These are phyloP conservation scores for Pontoporia blainvillei DNA, from an alignment of 2,113 vertebrate genomes.

Conservation along the genomic window DNA sequence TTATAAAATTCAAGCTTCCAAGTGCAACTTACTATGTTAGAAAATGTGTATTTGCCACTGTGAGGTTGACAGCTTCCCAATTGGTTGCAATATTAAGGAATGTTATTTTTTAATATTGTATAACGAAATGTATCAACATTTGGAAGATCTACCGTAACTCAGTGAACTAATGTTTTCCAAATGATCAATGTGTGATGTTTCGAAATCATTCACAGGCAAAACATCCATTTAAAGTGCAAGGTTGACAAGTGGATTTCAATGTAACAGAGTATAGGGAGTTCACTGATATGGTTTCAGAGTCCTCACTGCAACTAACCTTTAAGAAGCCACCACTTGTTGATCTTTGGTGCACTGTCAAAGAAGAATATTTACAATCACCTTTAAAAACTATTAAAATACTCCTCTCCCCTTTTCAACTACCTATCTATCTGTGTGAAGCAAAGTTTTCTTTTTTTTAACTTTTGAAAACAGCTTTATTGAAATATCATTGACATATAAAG, in stretches of 20 bases:
- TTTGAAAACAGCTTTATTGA: neutral
- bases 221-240: neutral
- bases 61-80: neutral
- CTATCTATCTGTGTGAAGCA: neutral
- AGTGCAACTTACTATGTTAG: neutral
- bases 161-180: neutral
- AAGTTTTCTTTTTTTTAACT: neutral
- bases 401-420: neutral
- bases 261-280: neutral
- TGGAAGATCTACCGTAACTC: neutral
- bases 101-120: neutral
- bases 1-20: constrained; percentile 10
- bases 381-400: neutral
- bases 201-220: neutral
- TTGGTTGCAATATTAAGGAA: neutral
- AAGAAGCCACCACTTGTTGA: neutral
- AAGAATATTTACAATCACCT: neutral
- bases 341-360: neutral
- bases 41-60: neutral
- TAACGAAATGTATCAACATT: neutral
- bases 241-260: neutral
- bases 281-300: neutral
- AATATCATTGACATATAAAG: neutral
- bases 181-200: neutral
- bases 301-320: neutral